Conservation (phyloP, 2,797 vertebrate species). For the Hipposideros larvatus region DNA sequence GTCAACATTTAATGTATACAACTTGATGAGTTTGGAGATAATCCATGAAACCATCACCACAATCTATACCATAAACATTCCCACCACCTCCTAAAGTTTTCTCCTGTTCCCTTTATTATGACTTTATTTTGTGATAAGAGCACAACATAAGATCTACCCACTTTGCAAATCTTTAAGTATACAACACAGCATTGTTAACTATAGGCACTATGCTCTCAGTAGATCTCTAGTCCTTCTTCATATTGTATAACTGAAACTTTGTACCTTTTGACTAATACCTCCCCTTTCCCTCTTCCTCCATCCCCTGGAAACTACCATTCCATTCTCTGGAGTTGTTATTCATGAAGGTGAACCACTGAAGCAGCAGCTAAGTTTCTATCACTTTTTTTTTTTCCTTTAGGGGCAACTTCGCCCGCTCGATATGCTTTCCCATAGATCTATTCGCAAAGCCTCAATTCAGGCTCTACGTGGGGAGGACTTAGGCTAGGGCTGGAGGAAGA, state of each 20-base stretch:
- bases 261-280: background rate
- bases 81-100: background rate
- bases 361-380: background rate
- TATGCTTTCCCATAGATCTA: background rate
- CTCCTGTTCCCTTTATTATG: background rate
- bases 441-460: background rate
- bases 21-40: background rate
- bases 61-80: background rate
- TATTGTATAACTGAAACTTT: background rate
- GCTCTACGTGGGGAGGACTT: background rate
- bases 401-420: background rate
- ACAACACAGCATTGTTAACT: too few relatives aligned
- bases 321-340: background rate
- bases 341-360: background rate
- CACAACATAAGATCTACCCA: background rate
- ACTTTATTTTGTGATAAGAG: background rate
- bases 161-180: background rate
- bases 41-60: background rate
- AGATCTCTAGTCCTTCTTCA: background rate
- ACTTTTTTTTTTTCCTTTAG: background rate
- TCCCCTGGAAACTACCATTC: too few relatives aligned
- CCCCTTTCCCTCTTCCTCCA: accelerated
- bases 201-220: accelerated
- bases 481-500: background rate
- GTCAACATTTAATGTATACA: background rate